Evolutionary conservation across 1,140 invertebrate genomes (phyloP), one percentile per base, ranked within the genome.

Genomic region (Meloidogyne exigua): DNA sequence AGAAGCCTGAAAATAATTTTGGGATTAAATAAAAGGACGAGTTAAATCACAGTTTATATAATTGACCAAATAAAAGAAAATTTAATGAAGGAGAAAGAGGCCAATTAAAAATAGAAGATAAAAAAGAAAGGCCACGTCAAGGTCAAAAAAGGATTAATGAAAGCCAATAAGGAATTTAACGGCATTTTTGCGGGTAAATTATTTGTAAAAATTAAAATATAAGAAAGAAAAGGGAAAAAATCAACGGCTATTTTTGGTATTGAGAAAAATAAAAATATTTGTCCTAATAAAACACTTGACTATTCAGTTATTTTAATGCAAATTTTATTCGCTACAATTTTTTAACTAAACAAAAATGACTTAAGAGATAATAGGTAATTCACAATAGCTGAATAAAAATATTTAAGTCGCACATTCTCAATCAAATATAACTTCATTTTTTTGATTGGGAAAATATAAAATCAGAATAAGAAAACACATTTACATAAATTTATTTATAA

Each of bases 81-180:
- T 57, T 57, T 12, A 57, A n/a, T 57, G 18, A 57, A n/a, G 49
- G 49, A 57, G 49, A 57, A 57, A 57, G 49, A n/a, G 18, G 49
- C 49, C 49, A 57, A 57, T 57, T 18, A 57, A 57, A 57, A 57
- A 57, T 57, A n/a, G 7, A 57, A 57, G n/a, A 32, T 32, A 32
- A 32, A 32, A 3, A n/a, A 1, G 7, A 57, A 57, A 57, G 49
- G 49, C 49, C 49, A 57, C 49, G 49, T 57, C 18, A 57, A 57
- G 49, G 49, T 57, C 49, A 57, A 57, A 57, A 44, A 57, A 57
- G 49, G 49, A 57, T 57, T 57, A 57, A 57, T 57, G 49, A 57
- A 57, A 57, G 49, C 49, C 49, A 57, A 57, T 57, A n/a, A 57
- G 49, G 49, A 57, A 57, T 57, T 57, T 57, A 57, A 57, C 5